A percentile compares a stretch with the other conserved stretches of the same genome.
Evolutionary conservation across 2,113 vertebrate species (phyloP).

Genomic region (Takifugu bimaculatus): DNA sequence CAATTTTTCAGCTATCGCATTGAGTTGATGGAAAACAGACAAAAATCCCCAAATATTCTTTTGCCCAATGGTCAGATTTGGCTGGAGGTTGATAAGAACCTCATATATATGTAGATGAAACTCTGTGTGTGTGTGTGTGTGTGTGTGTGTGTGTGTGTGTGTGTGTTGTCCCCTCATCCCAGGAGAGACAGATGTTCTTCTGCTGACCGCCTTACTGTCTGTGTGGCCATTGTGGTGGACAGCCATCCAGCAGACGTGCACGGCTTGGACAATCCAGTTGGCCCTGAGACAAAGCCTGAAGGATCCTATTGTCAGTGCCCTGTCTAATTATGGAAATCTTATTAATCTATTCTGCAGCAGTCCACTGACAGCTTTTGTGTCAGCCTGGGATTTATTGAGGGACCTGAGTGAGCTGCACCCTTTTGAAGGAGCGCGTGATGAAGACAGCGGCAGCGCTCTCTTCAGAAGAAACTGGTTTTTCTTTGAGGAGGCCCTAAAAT

Average conservation of each 20-base stretch:
- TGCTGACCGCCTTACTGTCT: slow-evolving; percentile 76
- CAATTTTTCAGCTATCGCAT: not conserved
- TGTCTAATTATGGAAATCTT: slow-evolving; percentile 97
- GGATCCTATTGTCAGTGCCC: slow-evolving; percentile 88
- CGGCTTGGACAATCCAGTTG: slow-evolving; percentile 79
- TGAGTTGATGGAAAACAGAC: slow-evolving; percentile 3
- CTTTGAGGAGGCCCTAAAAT: slow-evolving; percentile 43
- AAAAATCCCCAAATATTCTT: not conserved
- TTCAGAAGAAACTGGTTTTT: slow-evolving; percentile 32
- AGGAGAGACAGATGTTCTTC: slow-evolving; percentile 81
- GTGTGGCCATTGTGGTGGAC: slow-evolving; percentile 79
- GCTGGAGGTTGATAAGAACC: slow-evolving; percentile 48
- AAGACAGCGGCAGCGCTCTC: slow-evolving; percentile 56
- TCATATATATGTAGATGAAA: slow-evolving; percentile 40
- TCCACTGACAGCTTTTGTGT: slow-evolving; percentile 76
- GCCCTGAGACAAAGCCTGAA: slow-evolving; percentile 84
- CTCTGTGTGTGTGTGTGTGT: slow-evolving; percentile 35
- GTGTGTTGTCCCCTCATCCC: slow-evolving; percentile 35
- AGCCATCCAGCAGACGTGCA: slow-evolving; percentile 81
- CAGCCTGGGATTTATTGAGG: slow-evolving; percentile 75
- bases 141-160: slow-evolving; percentile 21
- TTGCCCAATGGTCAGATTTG: not conserved
- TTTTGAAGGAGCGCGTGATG: slow-evolving; percentile 57
- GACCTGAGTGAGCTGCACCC: slow-evolving; percentile 69
- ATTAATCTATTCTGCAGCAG: slow-evolving; percentile 91